These are phyloP conservation scores for Tuta absoluta DNA, from an alignment of 2,888 invertebrate genomes.

Conservation along the genomic window DNA sequence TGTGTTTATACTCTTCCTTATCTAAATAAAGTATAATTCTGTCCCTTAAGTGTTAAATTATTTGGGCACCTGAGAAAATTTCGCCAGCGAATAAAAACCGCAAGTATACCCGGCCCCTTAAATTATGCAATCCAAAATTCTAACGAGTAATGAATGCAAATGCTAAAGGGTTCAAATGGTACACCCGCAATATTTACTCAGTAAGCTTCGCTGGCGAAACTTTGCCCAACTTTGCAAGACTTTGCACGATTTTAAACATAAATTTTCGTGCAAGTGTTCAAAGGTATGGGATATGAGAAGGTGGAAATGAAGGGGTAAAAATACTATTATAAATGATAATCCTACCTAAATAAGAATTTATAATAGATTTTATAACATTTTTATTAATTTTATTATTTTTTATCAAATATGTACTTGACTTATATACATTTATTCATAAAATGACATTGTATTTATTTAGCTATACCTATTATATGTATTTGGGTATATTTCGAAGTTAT, in stretches of 20 bases:
- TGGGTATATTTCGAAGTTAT: too few species aligned
- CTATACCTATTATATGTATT: too few species aligned
- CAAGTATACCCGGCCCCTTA: constrained; percentile 47
- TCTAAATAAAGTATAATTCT: too few species aligned
- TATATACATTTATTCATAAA: too few species aligned
- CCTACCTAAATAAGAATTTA: too few species aligned
- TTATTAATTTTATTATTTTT: too few species aligned
- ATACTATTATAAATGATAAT: background rate
- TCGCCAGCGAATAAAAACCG: constrained; percentile 32
- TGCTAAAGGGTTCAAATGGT: constrained; percentile 60
- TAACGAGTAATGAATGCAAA: constrained; percentile 72
- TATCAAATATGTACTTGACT: too few species aligned
- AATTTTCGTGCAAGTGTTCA: constrained; percentile 3
- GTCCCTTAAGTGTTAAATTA: too few species aligned
- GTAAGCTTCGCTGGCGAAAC: constrained; percentile 40
- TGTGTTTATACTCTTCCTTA: too few species aligned
- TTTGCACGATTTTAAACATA: constrained; percentile 12
- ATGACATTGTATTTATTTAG: too few species aligned
- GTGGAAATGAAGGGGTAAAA: background rate
- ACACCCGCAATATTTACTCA: constrained; percentile 57
- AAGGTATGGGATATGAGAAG: background rate
- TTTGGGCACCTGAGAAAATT: too few species aligned
- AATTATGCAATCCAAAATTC: constrained; percentile 65
- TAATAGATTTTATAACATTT: too few species aligned
- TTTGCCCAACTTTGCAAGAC: constrained; percentile 23